Percentiles rank a stretch among this genome's conserved stretches.
phyloP scores from a whole-genome alignment of 2,888 invertebrate genomes.

The Drosophila bunnanda region DNA sequence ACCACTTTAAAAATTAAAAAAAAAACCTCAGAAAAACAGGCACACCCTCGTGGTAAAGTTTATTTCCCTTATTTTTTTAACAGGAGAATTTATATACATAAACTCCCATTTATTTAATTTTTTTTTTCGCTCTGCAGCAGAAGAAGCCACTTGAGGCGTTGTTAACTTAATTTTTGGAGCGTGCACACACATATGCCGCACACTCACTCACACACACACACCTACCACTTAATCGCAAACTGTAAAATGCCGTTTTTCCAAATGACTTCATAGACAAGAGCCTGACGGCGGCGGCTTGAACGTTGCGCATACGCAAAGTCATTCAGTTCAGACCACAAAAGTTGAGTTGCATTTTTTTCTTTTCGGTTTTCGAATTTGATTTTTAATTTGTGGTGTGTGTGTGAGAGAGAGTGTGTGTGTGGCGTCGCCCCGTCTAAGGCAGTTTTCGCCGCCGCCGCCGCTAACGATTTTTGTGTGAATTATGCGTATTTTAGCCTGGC shows the following conservation, averaged over 20 bases:
- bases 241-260: constrained; percentile 85
- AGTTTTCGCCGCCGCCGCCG: constrained; percentile 49
- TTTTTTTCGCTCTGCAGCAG: constrained; percentile 51
- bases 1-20: constrained; percentile 12
- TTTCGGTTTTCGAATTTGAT: constrained; percentile 36
- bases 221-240: constrained; percentile 75
- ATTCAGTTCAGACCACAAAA: constrained; percentile 41
- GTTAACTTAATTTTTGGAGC: constrained; percentile 82
- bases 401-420: not conserved
- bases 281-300: constrained; percentile 52
- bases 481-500: constrained; percentile 63
- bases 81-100: constrained; percentile 17
- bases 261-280: constrained; percentile 83
- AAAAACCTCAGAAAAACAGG: constrained; percentile 41
- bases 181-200: constrained; percentile 72
- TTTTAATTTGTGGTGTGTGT: constrained; percentile 29
- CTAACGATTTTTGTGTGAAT: constrained; percentile 64
- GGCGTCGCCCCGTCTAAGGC: constrained; percentile 59
- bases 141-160: constrained; percentile 68
- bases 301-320: constrained; percentile 61
- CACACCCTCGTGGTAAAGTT: constrained; percentile 45
- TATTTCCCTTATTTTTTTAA: constrained; percentile 39
- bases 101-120: constrained; percentile 23
- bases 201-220: constrained; percentile 64
- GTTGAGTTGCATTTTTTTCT: constrained; percentile 25